Percentiles rank a stretch among this genome's conserved stretches.
Conservation (phyloP, 1,140 invertebrate species). For the Pissodes strobi region DNA sequence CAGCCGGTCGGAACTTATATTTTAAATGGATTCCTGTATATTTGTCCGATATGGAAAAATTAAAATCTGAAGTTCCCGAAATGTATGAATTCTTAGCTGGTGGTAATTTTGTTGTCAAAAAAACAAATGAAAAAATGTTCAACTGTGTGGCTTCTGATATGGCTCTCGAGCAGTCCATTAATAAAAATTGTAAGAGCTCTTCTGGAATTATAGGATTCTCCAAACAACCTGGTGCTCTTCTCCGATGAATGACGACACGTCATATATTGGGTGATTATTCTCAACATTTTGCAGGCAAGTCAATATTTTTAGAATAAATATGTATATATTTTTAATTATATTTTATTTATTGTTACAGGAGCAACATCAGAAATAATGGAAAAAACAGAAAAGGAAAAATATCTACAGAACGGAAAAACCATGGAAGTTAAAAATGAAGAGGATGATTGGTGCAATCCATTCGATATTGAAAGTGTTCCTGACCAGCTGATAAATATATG, state of each 20-base stretch:
- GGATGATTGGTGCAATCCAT: constrained; percentile 22
- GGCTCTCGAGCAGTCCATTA: no score
- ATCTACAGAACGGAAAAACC: constrained; percentile 13
- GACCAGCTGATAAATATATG: constrained; percentile 14
- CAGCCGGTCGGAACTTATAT: constrained; percentile 6
- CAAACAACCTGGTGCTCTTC: not conserved
- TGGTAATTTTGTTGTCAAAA: no score
- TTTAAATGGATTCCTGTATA: not conserved
- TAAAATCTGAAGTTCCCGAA: not conserved
- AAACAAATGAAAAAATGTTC: constrained; percentile 17
- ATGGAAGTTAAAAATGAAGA: constrained; percentile 10
- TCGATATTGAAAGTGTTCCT: constrained; percentile 7
- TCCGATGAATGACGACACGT: not conserved
- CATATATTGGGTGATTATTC: not conserved
- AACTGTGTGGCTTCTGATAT: no score
- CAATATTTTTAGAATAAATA: not conserved
- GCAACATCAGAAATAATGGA: no score
- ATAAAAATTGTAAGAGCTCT: not conserved
- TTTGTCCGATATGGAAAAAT: no score
- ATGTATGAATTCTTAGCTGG: constrained; percentile 18
- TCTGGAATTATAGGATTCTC: not conserved
- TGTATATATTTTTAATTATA: not conserved
- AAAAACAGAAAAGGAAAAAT: no score
- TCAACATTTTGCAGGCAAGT: not conserved
- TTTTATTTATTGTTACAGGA: no score